phyloP scores from a whole-genome alignment of 1,140 invertebrate species.

The Bactericera cockerelli region DNA sequence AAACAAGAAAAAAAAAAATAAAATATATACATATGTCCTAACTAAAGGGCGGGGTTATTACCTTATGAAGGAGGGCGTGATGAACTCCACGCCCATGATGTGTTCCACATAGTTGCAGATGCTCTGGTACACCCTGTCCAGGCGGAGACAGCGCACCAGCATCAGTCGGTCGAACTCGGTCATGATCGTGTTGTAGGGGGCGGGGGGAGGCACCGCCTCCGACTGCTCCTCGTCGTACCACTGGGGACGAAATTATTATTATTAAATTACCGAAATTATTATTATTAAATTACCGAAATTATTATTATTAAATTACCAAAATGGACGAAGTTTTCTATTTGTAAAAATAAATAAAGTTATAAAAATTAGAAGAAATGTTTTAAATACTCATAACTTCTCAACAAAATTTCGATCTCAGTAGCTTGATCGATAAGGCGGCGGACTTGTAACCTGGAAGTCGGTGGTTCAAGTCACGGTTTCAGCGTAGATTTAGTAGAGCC shows the following conservation, averaged over 20 bases:
- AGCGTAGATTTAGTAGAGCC: too few species aligned
- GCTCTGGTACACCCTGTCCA: slow-evolving; percentile 66
- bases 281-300: neutral
- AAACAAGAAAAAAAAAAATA: neutral
- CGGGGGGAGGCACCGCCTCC: slow-evolving; percentile 47
- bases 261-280: slow-evolving; percentile 1
- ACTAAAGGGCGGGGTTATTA: slow-evolving; percentile 20
- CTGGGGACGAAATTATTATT: slow-evolving; percentile 32
- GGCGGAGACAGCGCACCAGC: slow-evolving; percentile 67
- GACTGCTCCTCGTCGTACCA: slow-evolving; percentile 71
- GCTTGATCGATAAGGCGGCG: too few species aligned
- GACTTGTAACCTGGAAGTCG: too few species aligned
- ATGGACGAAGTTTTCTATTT: too few species aligned
- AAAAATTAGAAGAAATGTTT: too few species aligned
- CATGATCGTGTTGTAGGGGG: slow-evolving; percentile 44
- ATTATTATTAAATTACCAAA: too few species aligned
- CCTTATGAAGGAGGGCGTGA: slow-evolving; percentile 66
- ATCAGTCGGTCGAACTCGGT: slow-evolving; percentile 56
- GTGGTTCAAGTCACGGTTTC: too few species aligned
- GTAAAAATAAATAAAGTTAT: too few species aligned
- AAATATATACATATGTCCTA: too few species aligned
- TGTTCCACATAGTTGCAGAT: slow-evolving; percentile 61
- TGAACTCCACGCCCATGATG: slow-evolving; percentile 67
- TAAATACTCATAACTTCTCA: too few species aligned
- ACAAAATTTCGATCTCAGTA: too few species aligned